Conservation (phyloP, 2,888 invertebrate species). For the Troglohyphantes excavatus region DNA sequence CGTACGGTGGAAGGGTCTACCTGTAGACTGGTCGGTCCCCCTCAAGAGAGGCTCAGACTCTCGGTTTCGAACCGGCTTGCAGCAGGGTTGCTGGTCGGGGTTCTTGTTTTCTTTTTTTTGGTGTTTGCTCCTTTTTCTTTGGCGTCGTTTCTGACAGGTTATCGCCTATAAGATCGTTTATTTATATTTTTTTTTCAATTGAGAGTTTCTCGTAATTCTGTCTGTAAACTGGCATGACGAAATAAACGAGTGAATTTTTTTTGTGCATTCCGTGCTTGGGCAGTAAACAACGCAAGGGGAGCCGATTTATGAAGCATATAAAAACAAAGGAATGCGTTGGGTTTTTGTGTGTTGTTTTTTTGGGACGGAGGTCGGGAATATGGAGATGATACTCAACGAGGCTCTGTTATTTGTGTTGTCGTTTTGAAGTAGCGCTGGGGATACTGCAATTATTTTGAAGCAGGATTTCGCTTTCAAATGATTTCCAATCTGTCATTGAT, state of each 20-base stretch:
- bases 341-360: not conserved
- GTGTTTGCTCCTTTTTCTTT: not conserved
- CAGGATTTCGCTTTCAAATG: not conserved
- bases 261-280: not conserved
- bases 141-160: conserved; percentile 5
- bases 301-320: not conserved
- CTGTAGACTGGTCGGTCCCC: conserved; percentile 50
- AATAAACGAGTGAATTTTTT: not conserved
- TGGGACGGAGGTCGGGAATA: not conserved
- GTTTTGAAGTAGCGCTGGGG: no score
- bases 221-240: not conserved
- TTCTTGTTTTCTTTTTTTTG: conserved; percentile 1
- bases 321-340: not conserved
- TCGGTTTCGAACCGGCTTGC: conserved; percentile 45
- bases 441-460: not conserved
- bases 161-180: conserved; percentile 43
- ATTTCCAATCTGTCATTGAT: not conserved
- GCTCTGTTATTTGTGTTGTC: not conserved
- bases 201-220: not conserved
- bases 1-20: conserved; percentile 31
- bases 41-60: conserved; percentile 13
- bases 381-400: not conserved
- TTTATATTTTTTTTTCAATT: not conserved
- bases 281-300: not conserved
- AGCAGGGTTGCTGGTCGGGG: conserved; percentile 32